Evolutionary conservation across 2,113 vertebrate genomes (phyloP).

Genomic region (Triplophysa tibetana): DNA sequence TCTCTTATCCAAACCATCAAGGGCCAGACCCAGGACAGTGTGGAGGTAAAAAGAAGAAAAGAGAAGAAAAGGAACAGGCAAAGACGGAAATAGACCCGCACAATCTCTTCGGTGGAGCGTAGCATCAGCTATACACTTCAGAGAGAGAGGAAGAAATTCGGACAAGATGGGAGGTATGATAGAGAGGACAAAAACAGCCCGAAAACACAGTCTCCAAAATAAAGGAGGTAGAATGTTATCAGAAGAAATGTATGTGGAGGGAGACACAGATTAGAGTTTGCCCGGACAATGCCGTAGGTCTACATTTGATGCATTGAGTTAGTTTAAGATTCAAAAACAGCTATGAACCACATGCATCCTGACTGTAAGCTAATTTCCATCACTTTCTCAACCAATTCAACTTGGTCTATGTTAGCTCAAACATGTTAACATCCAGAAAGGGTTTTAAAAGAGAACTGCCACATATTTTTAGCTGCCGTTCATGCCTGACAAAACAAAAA

Average conservation of each 20-base stretch:
- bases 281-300: constrained; percentile 28
- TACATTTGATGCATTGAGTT: constrained; percentile 23
- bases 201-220: constrained; percentile 44
- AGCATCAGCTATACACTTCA: constrained; percentile 42
- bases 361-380: neutral
- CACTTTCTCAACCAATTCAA: neutral
- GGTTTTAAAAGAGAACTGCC: neutral
- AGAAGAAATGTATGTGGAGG: constrained; percentile 2
- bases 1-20: constrained; percentile 69
- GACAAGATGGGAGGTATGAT: constrained; percentile 47
- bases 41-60: constrained; percentile 21
- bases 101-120: constrained; percentile 37
- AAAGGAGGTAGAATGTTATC: constrained; percentile 33
- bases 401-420: neutral
- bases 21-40: neutral
- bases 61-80: constrained; percentile 37
- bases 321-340: neutral
- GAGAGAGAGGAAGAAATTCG: constrained; percentile 45
- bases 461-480: neutral
- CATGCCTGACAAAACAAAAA: neutral
- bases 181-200: constrained; percentile 49
- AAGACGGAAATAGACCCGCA: constrained; percentile 40
- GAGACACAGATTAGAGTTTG: constrained; percentile 34
- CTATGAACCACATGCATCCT: neutral
- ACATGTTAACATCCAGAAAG: neutral